Base-by-base conservation (phyloP, 2,888 invertebrate species). In the Platynereis dumerilii region DNA sequence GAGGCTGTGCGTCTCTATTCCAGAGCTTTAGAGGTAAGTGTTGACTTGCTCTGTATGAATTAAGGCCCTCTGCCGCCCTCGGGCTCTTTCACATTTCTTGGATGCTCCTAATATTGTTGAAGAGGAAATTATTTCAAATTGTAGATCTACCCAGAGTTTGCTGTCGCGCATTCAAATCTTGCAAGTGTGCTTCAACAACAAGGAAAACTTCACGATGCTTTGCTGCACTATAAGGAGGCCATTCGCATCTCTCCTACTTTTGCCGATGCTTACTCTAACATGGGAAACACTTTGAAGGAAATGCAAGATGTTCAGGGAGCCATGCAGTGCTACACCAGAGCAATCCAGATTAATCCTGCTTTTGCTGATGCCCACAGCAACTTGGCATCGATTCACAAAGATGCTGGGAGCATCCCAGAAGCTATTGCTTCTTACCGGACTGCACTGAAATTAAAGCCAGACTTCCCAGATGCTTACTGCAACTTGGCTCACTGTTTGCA, bases 281-380 rank as follows among this genome's bases (percentile, higher is more conserved):
- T 99, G 98, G 99, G 99, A 54, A 99, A 99, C 82, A 97, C 98
- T 1, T 86, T 99, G 66, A 96, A 98, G 84, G 99, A 99, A 85
- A 91, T 99, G 90, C 96, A 97, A 85, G 98, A 99, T 83, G 91
- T 94, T 58, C 90, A 91, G 69, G 96, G 95, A 1, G 99, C 99
- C 39, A 86, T 98, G 67, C 92, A 93, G 80, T 98, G 99, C 83
- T 99, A 99, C 83, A 93, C 94, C 34, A 88, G 96, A 76, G 99
- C 99, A 10, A 98, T 99, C 77, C 94, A 96, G 85, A 95, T 99
- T 75, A 98, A 98, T 86, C 99, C 99, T 1, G 93, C 92, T 20
- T 99, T 99, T 85, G 97, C 99, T 58, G 99, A 99, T 86, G 99
- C 98, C 2, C 96, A 99, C 86, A 96, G 95, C 79, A 99, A 99